Evolutionary conservation across 2,113 vertebrate genomes (phyloP).

Genomic region (Rynchops niger): DNA sequence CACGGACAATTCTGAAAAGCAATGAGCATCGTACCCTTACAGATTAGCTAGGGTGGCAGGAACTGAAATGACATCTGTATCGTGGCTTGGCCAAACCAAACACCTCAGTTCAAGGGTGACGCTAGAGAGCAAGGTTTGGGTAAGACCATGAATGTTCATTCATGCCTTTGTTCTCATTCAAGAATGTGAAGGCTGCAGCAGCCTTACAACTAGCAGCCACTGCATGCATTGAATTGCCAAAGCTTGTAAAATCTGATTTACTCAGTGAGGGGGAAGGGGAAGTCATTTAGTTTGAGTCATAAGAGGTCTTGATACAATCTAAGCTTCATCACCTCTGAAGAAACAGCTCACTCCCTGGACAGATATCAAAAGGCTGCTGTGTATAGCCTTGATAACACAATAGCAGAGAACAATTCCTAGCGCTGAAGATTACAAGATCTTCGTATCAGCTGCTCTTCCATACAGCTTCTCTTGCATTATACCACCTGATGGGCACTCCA

Average conservation of each 20-base stretch:
- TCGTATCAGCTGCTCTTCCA: background rate
- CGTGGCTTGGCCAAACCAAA: background rate
- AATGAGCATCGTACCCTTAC: accelerated
- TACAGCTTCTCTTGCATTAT: background rate
- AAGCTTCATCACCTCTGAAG: conserved; percentile 21
- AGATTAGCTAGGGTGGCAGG: background rate
- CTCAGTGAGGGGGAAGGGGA: background rate
- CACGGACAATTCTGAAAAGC: background rate
- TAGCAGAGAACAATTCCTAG: conserved; percentile 7
- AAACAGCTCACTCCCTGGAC: conserved; percentile 9
- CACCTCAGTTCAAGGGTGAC: background rate
- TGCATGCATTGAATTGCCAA: background rate
- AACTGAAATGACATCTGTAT: background rate
- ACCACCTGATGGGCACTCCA: background rate
- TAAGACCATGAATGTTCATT: background rate
- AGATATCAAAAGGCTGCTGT: background rate
- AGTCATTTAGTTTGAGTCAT: conserved; percentile 23
- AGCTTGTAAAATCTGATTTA: conserved; percentile 17
- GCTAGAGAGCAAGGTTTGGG: background rate
- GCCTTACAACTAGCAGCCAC: background rate
- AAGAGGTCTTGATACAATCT: conserved; percentile 41
- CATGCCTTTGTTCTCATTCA: background rate
- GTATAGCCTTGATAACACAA: background rate
- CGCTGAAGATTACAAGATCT: background rate
- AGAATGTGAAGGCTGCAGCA: background rate